Base-by-base conservation (phyloP, 2,888 invertebrate species). In the Hedya salicella region DNA sequence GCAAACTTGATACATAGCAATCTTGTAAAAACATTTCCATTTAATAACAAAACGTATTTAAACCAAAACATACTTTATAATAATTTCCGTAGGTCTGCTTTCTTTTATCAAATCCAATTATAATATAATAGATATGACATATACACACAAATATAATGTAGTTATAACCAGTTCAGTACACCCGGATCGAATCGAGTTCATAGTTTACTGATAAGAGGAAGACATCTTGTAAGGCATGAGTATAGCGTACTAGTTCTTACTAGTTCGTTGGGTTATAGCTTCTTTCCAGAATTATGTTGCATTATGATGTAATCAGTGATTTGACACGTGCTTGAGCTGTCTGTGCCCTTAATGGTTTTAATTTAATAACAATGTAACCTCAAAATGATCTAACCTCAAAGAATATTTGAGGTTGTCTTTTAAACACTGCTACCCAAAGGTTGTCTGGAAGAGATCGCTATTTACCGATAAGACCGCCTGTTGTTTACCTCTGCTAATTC, bases 91-190 rank as follows among this genome's bases (percentile, higher is more conserved):
- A 46, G 13, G 32, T 4, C n/a, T 8, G 32, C 57, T 57, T 44
- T 57, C 57, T 46, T 19, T 32, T 46, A 57, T 57, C 56, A 46
- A 8, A 21, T 25, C 1, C 19, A 13, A 42, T 21, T 62, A 62
- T 62, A 53, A 62, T 19, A 32, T 44, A 16, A 53, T 53, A 53
- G 19, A 53, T 62, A 44, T 13, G 62, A 6, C 25, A 6, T 25
- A 25, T n/a, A 30, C 9, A 17, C 30, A 52, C 25, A 21, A 16
- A 8, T 25, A 16, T 42, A 32, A 56, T 25, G 48, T 65, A 65
- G 65, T 60, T 60, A 46, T 53, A 53, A 60, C 65, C 46, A 60
- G 65, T 60, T 60, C 65, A 39, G 14, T 59, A 46, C 60, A 36
- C 65, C 60, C 59, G 59, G 59, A 60, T 48, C 46, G 36, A 0